phyloP scores from a whole-genome alignment of 2,113 vertebrate genomes.

The Phasianus colchicus region DNA sequence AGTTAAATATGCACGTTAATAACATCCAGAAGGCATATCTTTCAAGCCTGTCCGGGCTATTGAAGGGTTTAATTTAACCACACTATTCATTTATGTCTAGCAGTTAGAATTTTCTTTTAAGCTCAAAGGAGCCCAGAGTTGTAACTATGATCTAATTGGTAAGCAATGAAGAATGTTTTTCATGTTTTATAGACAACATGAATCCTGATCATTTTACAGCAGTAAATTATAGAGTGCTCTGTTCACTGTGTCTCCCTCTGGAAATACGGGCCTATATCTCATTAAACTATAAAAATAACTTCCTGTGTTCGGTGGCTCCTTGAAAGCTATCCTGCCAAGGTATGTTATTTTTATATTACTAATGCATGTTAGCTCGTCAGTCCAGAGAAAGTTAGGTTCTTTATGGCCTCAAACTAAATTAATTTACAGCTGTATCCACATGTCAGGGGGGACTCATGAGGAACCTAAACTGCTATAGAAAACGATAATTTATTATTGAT shows the following conservation, averaged over 20 bases:
- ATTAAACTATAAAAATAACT: slow-evolving; percentile 82
- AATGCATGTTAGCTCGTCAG: slow-evolving; percentile 59
- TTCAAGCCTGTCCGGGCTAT: slow-evolving; percentile 81
- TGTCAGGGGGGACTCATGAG: slow-evolving; percentile 65
- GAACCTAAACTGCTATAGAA: slow-evolving; percentile 65
- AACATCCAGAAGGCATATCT: slow-evolving; percentile 84
- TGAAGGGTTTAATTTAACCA: slow-evolving; percentile 83
- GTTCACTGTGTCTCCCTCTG: slow-evolving; percentile 70
- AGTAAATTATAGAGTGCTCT: slow-evolving; percentile 80
- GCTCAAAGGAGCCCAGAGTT: slow-evolving; percentile 77
- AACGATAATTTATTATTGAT: slow-evolving; percentile 83
- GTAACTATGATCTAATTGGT: slow-evolving; percentile 84
- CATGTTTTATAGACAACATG: slow-evolving; percentile 85
- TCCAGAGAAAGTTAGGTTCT: slow-evolving; percentile 45
- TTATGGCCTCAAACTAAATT: slow-evolving; percentile 72
- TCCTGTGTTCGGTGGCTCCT: slow-evolving; percentile 51
- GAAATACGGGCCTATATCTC: slow-evolving; percentile 70
- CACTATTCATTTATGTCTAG: slow-evolving; percentile 82
- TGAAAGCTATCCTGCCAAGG: slow-evolving; percentile 69
- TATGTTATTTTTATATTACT: slow-evolving; percentile 76
- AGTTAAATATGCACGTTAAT: slow-evolving; percentile 83
- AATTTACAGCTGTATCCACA: slow-evolving; percentile 76
- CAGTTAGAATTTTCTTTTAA: slow-evolving; percentile 81
- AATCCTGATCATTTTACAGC: slow-evolving; percentile 82
- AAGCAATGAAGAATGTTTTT: slow-evolving; percentile 84